Evolutionary conservation across 2,797 vertebrate species (phyloP).

Genomic region (Coluber constrictor): DNA sequence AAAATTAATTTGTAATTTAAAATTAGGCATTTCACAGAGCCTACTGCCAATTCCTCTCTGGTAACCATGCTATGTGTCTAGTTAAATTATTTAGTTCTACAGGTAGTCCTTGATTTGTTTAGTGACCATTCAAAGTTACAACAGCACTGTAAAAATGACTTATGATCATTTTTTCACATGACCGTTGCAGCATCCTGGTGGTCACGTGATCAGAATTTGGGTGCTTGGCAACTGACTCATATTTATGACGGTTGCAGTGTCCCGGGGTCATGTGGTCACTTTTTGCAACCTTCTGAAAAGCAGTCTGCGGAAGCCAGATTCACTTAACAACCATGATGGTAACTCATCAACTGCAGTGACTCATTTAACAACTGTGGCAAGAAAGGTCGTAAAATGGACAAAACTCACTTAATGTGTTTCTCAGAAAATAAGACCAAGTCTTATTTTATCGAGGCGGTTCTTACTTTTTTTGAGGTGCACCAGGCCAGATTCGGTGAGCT

Average conservation of each 20-base stretch:
- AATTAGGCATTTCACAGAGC: not conserved
- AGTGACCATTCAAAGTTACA: not conserved
- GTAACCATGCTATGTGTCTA: not conserved
- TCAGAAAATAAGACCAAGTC: too few species aligned
- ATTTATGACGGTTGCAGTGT: not conserved
- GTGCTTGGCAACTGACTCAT: not conserved
- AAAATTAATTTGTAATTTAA: not conserved
- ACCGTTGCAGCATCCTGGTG: not conserved
- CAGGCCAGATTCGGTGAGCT: too few species aligned
- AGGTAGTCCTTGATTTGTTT: not conserved
- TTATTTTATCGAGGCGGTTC: too few species aligned
- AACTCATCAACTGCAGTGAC: not conserved
- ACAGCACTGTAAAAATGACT: not conserved
- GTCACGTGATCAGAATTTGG: not conserved
- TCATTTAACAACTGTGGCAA: not conserved
- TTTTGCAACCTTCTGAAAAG: not conserved
- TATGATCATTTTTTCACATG: not conserved
- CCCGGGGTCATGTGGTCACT: not conserved
- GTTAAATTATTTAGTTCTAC: slow-evolving; percentile 9
- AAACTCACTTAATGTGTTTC: too few species aligned
- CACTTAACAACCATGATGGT: not conserved
- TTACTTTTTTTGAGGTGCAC: too few species aligned
- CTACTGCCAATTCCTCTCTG: not conserved
- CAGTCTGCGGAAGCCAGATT: not conserved
- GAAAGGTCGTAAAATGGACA: not conserved